phyloP scores from a whole-genome alignment of 2,797 vertebrate species.

The Mallotus villosus region DNA sequence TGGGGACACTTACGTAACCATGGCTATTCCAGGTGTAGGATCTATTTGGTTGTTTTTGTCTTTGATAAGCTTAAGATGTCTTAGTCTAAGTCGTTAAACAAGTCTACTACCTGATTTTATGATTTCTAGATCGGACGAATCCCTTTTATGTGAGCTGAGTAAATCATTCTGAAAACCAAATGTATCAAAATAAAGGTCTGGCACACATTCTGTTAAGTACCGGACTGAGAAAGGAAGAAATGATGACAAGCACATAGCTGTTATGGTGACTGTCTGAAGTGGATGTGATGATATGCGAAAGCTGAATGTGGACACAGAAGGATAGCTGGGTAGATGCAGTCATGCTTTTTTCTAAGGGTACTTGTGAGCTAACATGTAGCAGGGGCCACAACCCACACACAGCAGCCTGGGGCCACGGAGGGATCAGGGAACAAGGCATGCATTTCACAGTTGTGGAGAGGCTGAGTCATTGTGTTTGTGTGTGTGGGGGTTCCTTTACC shows the following conservation, averaged over 20 bases:
- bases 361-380: too few relatives aligned
- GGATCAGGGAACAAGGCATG: not conserved
- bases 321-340: too few relatives aligned
- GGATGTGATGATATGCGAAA: too few relatives aligned
- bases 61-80: conserved; percentile 37
- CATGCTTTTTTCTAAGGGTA: too few relatives aligned
- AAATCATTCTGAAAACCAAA: not conserved
- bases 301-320: too few relatives aligned
- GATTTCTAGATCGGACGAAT: conserved; percentile 1
- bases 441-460: too few relatives aligned
- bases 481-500: conserved; percentile 72
- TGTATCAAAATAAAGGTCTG: too few relatives aligned
- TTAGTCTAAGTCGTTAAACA: conserved; percentile 34
- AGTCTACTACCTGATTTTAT: not conserved
- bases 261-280: too few relatives aligned
- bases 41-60: conserved; percentile 27
- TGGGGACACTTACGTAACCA: conserved; percentile 55
- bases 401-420: not conserved
- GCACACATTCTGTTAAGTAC: not conserved
- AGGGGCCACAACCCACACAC: too few relatives aligned
- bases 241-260: too few relatives aligned
- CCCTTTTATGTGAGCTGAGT: too few relatives aligned
- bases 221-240: too few relatives aligned
- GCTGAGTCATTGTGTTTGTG: not conserved
- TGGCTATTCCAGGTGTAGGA: conserved; percentile 43